These are phyloP conservation scores for Haliclystus octoradiatus DNA, from an alignment of 30 jellyfish, hydroid and myxozoan species.

Conservation along the genomic window DNA sequence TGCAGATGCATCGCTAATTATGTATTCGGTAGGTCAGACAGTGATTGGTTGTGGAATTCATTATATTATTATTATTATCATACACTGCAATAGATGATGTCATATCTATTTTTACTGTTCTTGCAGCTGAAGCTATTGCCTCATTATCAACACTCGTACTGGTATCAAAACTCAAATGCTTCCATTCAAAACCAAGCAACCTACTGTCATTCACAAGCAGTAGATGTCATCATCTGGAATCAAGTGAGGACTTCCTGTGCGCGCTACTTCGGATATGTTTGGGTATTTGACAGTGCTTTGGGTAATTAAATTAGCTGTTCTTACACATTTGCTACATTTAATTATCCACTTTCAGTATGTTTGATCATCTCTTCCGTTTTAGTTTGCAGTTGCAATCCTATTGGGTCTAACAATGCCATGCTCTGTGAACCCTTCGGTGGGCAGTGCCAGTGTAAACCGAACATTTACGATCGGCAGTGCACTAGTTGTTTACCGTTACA, in stretches of 20 bases:
- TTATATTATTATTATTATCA: no score
- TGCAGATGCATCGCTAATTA: constrained; percentile 33
- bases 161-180: constrained; percentile 29
- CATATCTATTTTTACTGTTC: background rate
- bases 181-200: constrained; percentile 30
- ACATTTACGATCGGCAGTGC: constrained; percentile 68
- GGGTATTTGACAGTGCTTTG: no score
- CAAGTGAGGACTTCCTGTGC: constrained; percentile 36
- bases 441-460: constrained; percentile 78
- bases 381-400: constrained; percentile 62
- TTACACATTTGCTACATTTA: constrained; percentile 28
- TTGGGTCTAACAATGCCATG: constrained; percentile 44
- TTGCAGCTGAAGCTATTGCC: constrained; percentile 66
- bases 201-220: constrained; percentile 43
- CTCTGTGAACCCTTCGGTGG: constrained; percentile 76
- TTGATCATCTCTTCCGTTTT: background rate
- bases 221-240: constrained; percentile 46
- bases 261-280: constrained; percentile 35
- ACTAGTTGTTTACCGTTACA: constrained; percentile 65
- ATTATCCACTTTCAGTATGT: background rate
- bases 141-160: constrained; percentile 32
- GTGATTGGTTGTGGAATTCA: background rate
- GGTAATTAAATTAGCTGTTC: constrained; percentile 21
- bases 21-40: constrained; percentile 47
- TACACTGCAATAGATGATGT: no score